Percentiles rank a stretch among this genome's conserved stretches.
phyloP scores from a whole-genome alignment of 2,888 invertebrate species.

The Candidula unifasciata region DNA sequence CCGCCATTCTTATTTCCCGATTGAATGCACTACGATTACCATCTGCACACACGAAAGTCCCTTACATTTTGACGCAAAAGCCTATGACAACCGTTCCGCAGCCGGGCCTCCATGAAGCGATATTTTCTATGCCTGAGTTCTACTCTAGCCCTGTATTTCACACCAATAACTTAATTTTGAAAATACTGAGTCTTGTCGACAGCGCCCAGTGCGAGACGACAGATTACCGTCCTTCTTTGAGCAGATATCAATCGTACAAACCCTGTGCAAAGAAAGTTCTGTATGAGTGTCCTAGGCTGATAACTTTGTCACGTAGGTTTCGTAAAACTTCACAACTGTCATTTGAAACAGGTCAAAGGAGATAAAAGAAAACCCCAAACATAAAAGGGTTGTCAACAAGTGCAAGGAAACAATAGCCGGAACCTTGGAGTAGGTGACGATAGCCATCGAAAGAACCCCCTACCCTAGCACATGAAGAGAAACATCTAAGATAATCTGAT shows the following conservation, averaged over 20 bases:
- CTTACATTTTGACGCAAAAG: background rate
- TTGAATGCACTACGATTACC: slow-evolving; percentile 27
- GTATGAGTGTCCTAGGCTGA: no score
- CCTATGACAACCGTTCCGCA: slow-evolving; percentile 36
- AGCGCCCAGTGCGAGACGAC: no score
- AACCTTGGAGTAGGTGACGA: background rate
- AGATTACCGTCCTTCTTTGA: no score
- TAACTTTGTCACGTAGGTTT: no score
- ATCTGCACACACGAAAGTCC: slow-evolving; percentile 4
- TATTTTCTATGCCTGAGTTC: background rate
- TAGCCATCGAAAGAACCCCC: background rate
- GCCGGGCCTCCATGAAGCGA: background rate
- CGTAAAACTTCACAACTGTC: no score
- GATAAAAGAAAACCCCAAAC: no score
- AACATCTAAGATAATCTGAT: background rate
- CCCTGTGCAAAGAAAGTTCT: no score
- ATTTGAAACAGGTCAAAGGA: no score
- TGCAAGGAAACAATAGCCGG: background rate
- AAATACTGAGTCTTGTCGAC: no score
- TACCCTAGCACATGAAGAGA: background rate
- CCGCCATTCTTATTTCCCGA: background rate
- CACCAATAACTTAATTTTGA: background rate
- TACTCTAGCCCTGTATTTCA: background rate
- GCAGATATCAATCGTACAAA: no score
- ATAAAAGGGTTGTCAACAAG: background rate